Evolutionary conservation across 2,888 invertebrate genomes (phyloP).

Genomic region (Bhutanitis thaidina): DNA sequence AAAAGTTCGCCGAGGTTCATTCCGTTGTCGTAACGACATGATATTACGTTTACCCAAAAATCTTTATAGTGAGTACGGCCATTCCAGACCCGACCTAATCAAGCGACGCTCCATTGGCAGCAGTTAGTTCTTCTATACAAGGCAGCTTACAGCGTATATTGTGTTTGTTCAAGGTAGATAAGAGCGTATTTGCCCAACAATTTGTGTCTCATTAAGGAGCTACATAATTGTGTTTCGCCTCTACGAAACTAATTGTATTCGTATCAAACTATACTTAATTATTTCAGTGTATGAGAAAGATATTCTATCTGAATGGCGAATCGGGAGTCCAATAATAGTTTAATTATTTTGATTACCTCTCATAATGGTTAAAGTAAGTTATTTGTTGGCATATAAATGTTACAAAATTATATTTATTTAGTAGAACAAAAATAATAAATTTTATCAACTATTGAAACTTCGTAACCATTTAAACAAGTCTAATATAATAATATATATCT

Average conservation of each 20-base stretch:
- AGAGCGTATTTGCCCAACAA: slow-evolving; percentile 23
- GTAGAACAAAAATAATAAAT: too few relatives aligned
- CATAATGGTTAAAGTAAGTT: too few relatives aligned
- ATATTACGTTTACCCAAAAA: slow-evolving; percentile 76
- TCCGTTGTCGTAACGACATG: slow-evolving; percentile 73
- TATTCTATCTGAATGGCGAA: slow-evolving; percentile 11
- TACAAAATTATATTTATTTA: too few relatives aligned
- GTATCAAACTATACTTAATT: slow-evolving; percentile 8
- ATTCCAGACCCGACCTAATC: slow-evolving; percentile 64
- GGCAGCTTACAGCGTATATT: slow-evolving; percentile 30
- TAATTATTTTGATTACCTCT: slow-evolving; percentile 7
- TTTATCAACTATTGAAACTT: too few relatives aligned
- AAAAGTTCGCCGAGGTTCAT: slow-evolving; percentile 40
- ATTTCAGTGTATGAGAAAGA: slow-evolving; percentile 10
- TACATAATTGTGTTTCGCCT: slow-evolving; percentile 22
- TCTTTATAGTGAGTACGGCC: slow-evolving; percentile 61
- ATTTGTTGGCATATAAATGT: too few relatives aligned
- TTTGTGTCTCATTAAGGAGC: slow-evolving; percentile 22
- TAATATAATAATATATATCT: too few relatives aligned
- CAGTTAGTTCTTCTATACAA: slow-evolving; percentile 30
- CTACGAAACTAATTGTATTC: slow-evolving; percentile 19
- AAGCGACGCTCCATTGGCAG: slow-evolving; percentile 49
- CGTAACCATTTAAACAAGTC: too few relatives aligned
- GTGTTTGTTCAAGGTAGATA: slow-evolving; percentile 31
- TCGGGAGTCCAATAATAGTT: slow-evolving; percentile 7